Evolutionary conservation across 2,797 vertebrate genomes (phyloP), one percentile per base, ranked within the genome.

Genomic region (Oryzias dopingdopingensis): DNA sequence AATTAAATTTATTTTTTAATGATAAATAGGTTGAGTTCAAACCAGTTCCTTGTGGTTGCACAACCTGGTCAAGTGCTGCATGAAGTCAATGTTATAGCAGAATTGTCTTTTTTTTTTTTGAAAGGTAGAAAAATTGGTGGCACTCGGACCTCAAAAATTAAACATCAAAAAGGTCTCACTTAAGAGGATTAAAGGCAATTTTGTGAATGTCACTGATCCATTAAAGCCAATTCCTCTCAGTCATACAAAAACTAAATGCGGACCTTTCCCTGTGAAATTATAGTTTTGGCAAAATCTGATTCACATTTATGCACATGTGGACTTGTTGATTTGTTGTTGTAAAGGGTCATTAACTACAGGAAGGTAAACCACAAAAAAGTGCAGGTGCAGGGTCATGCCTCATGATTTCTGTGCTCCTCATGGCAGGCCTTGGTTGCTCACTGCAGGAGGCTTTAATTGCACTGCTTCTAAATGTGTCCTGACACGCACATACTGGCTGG

Each of bases 391-490:
- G 32, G 77, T 59, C 59, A 57, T 62, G 77, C 82, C 84, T 87
- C 84, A 59, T 67, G 78, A 82, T 84, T 84, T 86, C 74, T 82
- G 32, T 79, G 74, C 65, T 82, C 72, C 82, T 82, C 76, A 89
- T 86, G 80, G 81, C 69, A 72, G 72, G 64, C 82, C 79, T 85
- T 71, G 42, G 67, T 83, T 84, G 76, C 77, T 84, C 85, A 78
- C 80, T 50, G 45, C 75, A 80, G 75, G 79, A 85, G 83, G 56
- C 81, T 85, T 80, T 87, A 89, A 88, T 89, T 89, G 86, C 83
- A 57, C 65, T 76, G 76, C 80, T 86, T 86, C 88, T 89, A 89
- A 89, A 86, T 85, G 81, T 32, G 77, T 86, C 77, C 71, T 75
- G 72, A 77, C 70, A 76, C 74, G 67, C 78, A 71, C 76, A 29